Evolutionary conservation across 2,797 vertebrate genomes (phyloP), one percentile per base, ranked within the genome.

Genomic region (Etheostoma perlongum): DNA sequence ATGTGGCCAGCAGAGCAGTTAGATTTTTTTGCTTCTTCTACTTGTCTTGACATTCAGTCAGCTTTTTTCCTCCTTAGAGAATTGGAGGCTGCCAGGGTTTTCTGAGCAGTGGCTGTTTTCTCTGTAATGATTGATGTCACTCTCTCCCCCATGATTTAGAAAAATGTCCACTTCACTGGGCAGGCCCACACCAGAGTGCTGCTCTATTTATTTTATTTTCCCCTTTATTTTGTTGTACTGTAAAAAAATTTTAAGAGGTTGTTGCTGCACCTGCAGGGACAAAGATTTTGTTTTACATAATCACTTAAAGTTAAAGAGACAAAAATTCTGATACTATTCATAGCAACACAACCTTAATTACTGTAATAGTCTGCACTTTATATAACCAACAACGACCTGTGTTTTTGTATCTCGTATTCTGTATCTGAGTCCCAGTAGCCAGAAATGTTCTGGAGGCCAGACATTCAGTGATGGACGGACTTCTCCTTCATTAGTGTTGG

Each of bases 91-190:
- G 73, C 36, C 33, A 44, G 66, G 2, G 7, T 64, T 85, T 84
- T 83, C 78, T 74, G 66, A 64, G 73, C 76, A 52, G 23, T 40
- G 47, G 67, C 76, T 36, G 81, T 77, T 89, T 83, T 86, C 76
- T 82, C 63, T 27, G 19, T 33, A 5, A 16, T 88, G 84, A 90
- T 85, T 77, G 81, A 91, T 90, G 81, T 78, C 66, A 33, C 63
- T 82, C 65, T 81, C 69, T 82, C 81, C 81, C 74, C 12, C 0
- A 54, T 79, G 89, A 82, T 78, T 55, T 78, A 47, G 61, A 82
- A 60, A 76, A 79, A 82, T 72, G 70, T 76, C 72, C 78, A 40
- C 73, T 74, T 81, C 62, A 46, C 47, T 23, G 65, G 42, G 23
- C 76, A 54, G 72, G 42, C 58, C 58, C 21, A 46, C 78, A 70